Conservation (phyloP, 1,140 invertebrate genomes). For the Lutraria rhynchaena region DNA sequence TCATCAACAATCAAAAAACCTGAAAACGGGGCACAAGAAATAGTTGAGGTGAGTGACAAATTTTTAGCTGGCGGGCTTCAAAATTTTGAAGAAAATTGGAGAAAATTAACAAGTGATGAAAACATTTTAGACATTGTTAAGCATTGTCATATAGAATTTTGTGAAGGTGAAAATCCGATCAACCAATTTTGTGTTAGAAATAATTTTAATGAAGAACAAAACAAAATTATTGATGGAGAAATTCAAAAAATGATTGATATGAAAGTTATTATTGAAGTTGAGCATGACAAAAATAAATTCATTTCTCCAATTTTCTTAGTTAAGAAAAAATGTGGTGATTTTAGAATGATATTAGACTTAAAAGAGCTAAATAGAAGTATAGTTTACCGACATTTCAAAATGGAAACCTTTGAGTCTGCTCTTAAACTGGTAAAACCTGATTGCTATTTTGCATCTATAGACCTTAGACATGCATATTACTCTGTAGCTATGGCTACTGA, state of each 20-base stretch:
- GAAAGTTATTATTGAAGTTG: conserved; percentile 37
- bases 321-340: conserved; percentile 35
- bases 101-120: conserved; percentile 38
- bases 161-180: conserved; percentile 18
- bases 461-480: conserved; percentile 65
- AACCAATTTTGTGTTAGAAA: not conserved
- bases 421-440: conserved; percentile 41
- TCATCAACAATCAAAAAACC: conserved; percentile 27
- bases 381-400: conserved; percentile 41
- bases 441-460: conserved; percentile 57
- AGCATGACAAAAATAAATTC: conserved; percentile 8
- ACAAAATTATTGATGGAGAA: conserved; percentile 16
- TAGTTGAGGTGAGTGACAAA: conserved; percentile 20
- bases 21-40: conserved; percentile 40
- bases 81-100: conserved; percentile 25
- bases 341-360: conserved; percentile 32
- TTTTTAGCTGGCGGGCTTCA: conserved; percentile 14
- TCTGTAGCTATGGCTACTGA: conserved; percentile 14
- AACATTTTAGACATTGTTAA: conserved; percentile 30
- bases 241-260: conserved; percentile 33
- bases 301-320: conserved; percentile 29
- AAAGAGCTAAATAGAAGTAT: conserved; percentile 32
- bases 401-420: conserved; percentile 38
- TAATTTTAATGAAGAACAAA: conserved; percentile 7
- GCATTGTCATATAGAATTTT: conserved; percentile 35